Conservation (phyloP, 2,113 vertebrate genomes). For the Pogona vitticeps region DNA sequence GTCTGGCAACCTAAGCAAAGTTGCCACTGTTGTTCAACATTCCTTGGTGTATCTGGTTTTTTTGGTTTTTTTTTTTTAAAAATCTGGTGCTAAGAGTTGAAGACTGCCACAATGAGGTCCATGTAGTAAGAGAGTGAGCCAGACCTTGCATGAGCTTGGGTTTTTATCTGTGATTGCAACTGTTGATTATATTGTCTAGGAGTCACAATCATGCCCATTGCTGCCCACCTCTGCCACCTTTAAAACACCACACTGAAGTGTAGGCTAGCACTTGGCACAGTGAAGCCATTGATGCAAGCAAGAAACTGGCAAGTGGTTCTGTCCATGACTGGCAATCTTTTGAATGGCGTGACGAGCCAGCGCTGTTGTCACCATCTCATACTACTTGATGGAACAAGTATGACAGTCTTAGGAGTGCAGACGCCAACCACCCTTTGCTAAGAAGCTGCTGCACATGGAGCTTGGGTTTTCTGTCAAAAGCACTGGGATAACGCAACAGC, state of each 20-base stretch:
- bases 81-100: slow-evolving; percentile 66
- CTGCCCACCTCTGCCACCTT: slow-evolving; percentile 35
- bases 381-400: neutral
- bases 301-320: slow-evolving; percentile 30
- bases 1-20: slow-evolving; percentile 63
- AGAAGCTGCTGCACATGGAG: neutral
- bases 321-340: slow-evolving; percentile 34
- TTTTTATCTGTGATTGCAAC: slow-evolving; percentile 40
- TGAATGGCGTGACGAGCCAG: slow-evolving; percentile 19
- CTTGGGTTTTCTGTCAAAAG: neutral
- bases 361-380: slow-evolving; percentile 42
- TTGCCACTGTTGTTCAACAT: slow-evolving; percentile 63
- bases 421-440: too few species aligned
- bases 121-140: slow-evolving; percentile 62
- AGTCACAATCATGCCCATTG: neutral
- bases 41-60: slow-evolving; percentile 61
- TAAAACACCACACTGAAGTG: slow-evolving; percentile 37
- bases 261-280: slow-evolving; percentile 7
- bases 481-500: neutral
- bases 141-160: slow-evolving; percentile 61
- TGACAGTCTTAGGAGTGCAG: neutral
- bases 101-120: slow-evolving; percentile 62
- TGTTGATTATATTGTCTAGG: slow-evolving; percentile 23
- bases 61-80: slow-evolving; percentile 44
- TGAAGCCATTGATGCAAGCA: slow-evolving; percentile 36